Percentiles rank a stretch among this genome's conserved stretches.
These are phyloP conservation scores for Cryptocephalus moraei DNA, from an alignment of 2,888 invertebrate species.

Conservation along the genomic window DNA sequence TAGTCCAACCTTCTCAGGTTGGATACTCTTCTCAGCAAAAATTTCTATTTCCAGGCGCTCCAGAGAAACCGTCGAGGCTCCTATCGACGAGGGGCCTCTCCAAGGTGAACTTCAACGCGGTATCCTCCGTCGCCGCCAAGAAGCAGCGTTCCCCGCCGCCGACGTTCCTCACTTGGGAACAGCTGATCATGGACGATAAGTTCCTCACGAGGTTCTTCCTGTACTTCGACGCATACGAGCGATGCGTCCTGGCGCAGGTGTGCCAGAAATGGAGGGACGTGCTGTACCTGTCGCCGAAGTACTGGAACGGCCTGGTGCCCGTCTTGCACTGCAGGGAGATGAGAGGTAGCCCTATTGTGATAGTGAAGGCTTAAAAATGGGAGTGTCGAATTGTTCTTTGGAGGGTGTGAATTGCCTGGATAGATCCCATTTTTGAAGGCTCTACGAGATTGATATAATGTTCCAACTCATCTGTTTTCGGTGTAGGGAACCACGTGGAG, in stretches of 20 bases:
- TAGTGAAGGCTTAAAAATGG: too few species aligned
- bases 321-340: constrained; percentile 79
- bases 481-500: neutral
- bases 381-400: too few species aligned
- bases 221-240: constrained; percentile 61
- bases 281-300: constrained; percentile 60
- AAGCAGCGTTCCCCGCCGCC: constrained; percentile 40
- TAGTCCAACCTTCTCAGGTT: too few species aligned
- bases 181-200: constrained; percentile 72
- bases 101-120: constrained; percentile 15
- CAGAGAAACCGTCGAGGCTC: constrained; percentile 42
- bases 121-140: constrained; percentile 18
- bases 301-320: constrained; percentile 72
- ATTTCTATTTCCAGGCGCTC: constrained; percentile 22
- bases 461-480: too few species aligned
- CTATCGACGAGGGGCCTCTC: constrained; percentile 23
- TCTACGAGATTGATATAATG: too few species aligned
- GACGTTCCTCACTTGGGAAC: constrained; percentile 56
- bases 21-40: too few species aligned
- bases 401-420: too few species aligned
- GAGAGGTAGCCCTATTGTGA: constrained; percentile 39
- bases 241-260: constrained; percentile 71
- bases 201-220: constrained; percentile 79
- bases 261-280: constrained; percentile 83
- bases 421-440: too few species aligned